Conservation (phyloP, 1,140 invertebrate genomes). For the Macrocentrus cingulum region DNA sequence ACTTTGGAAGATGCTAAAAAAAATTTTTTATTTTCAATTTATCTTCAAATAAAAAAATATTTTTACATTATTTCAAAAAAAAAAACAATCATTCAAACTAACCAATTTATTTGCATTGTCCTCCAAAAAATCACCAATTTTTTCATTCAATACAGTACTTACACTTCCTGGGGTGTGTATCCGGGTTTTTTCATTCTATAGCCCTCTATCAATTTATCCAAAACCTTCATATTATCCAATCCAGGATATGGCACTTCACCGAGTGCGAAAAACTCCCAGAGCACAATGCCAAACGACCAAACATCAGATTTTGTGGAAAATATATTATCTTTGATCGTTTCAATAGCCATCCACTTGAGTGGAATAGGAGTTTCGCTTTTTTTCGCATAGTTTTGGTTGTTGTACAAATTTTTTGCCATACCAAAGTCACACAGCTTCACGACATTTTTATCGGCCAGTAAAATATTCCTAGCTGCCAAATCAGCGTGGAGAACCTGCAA, state of each 20-base stretch:
- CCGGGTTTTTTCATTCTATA: slow-evolving; percentile 84
- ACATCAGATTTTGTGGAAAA: slow-evolving; percentile 89
- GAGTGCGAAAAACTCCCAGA: slow-evolving; percentile 94
- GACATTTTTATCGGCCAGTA: slow-evolving; percentile 86
- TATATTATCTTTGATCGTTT: slow-evolving; percentile 76
- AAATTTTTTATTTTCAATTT: slow-evolving; percentile 5
- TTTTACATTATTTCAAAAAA: not conserved
- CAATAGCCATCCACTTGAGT: slow-evolving; percentile 83
- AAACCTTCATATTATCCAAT: slow-evolving; percentile 73
- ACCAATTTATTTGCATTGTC: slow-evolving; percentile 81
- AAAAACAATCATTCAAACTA: slow-evolving; percentile 47
- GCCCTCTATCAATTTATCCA: slow-evolving; percentile 76
- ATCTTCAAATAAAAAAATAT: too few species aligned
- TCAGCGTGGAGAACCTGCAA: slow-evolving; percentile 85
- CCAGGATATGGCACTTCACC: slow-evolving; percentile 86
- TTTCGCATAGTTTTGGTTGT: slow-evolving; percentile 91
- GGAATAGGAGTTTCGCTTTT: slow-evolving; percentile 78
- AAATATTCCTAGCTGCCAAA: slow-evolving; percentile 92
- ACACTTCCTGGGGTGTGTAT: slow-evolving; percentile 76
- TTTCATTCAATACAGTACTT: slow-evolving; percentile 51
- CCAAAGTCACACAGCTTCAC: slow-evolving; percentile 98
- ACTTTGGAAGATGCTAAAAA: slow-evolving; percentile 78
- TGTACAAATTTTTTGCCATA: slow-evolving; percentile 87
- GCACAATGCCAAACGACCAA: slow-evolving; percentile 90
- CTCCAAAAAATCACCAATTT: slow-evolving; percentile 77